phyloP scores from a whole-genome alignment of 1,140 invertebrate species.

The Ceratitis capitata region DNA sequence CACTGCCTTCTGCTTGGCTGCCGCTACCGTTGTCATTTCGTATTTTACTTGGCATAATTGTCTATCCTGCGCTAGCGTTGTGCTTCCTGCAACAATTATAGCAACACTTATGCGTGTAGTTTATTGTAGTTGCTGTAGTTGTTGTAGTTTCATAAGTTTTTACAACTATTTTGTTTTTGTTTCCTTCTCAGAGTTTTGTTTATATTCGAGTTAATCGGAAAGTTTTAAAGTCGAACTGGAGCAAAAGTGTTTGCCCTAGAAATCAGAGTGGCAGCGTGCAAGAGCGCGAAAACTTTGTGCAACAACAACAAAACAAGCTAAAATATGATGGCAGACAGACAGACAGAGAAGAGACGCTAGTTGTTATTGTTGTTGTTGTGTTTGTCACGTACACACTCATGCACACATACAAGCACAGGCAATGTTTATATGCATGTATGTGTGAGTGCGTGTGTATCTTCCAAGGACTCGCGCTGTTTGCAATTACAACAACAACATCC shows the following conservation, averaged over 20 bases:
- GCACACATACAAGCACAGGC: neutral
- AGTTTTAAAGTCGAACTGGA: slow-evolving; percentile 11
- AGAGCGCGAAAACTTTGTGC: neutral
- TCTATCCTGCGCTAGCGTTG: neutral
- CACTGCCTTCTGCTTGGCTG: too few species aligned
- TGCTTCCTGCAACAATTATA: neutral
- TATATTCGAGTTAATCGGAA: neutral
- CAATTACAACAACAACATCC: neutral
- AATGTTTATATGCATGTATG: neutral
- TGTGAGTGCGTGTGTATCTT: neutral
- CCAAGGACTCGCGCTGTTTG: neutral
- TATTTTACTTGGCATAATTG: neutral
- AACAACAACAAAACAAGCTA: too few species aligned
- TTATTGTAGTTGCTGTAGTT: neutral
- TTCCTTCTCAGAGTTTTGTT: too few species aligned
- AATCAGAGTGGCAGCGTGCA: neutral
- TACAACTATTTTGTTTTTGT: neutral
- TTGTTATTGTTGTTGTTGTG: neutral
- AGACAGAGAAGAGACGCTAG: neutral
- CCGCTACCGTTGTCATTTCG: neutral
- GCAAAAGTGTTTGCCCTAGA: slow-evolving; percentile 28
- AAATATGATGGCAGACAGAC: neutral
- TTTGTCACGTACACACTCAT: neutral
- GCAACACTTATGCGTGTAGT: neutral
- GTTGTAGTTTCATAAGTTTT: neutral